Evolutionary conservation across 2,797 vertebrate genomes (phyloP), one percentile per base, ranked within the genome.

Genomic region (Ctenopoma kingsleyae): DNA sequence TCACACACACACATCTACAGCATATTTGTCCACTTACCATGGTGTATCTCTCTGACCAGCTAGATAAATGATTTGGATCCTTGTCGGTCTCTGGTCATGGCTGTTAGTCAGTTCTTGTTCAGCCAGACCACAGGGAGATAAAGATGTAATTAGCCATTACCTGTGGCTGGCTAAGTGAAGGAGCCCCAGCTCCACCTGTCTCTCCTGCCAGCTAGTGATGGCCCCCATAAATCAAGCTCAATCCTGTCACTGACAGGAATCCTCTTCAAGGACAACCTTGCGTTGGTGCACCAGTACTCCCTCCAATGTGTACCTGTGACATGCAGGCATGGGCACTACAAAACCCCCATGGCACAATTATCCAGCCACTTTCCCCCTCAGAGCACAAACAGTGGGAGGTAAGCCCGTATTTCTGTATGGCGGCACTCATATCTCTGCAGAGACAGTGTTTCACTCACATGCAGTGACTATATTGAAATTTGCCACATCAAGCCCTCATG

Each of bases 171-270:
- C 80, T 92, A 89, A 91, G 90, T 81, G 85, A 91, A 86, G 88
- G 76, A 84, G 81, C 87, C 78, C 27, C 23, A 70, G 67, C 86
- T 86, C 83, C 85, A 86, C 88, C 82, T 78, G 86, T 86, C 88
- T 84, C 82, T 82, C 89, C 92, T 79, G 87, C 86, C 90, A 89
- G 84, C 85, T 79, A 57, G 61, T 84, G 89, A 89, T 87, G 80
- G 83, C 86, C 84, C 89, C 87, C 87, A 93, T 94, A 93, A 94
- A 94, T 94, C 93, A 94, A 91, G 75, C 90, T 91, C 91, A 92
- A 89, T 89, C 91, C 90, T 68, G 87, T 76, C 86, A 15, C 83
- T 93, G 93, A 92, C 92, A 92, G 91, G 87, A 87, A 90, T 91
- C 87, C 91, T 91, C 90, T 91, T 91, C 89, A 93, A 94, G 94